Evolutionary conservation across 2,888 invertebrate species (phyloP).

Genomic region (Priocnemis perturbator): DNA sequence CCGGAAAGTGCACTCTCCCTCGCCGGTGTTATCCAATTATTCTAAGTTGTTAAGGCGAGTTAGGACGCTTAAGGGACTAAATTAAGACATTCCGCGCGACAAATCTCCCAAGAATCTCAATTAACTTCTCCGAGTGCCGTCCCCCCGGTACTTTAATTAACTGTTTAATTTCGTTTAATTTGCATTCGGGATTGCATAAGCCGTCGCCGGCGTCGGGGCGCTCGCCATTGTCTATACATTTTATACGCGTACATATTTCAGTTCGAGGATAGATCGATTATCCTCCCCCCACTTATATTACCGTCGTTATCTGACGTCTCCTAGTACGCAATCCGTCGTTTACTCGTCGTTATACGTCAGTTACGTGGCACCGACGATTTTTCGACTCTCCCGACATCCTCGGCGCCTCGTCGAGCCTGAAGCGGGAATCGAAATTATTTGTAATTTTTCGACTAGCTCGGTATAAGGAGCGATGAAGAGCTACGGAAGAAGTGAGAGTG

Average conservation of each 20-base stretch:
- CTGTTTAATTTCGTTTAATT: constrained; percentile 75
- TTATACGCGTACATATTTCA: constrained; percentile 16
- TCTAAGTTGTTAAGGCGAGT: constrained; percentile 75
- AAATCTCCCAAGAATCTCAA: constrained; percentile 76
- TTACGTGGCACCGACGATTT: no score
- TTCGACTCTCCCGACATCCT: no score
- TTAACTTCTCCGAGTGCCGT: constrained; percentile 68
- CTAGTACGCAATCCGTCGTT: no score
- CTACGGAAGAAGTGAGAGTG: background rate
- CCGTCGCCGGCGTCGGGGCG: constrained; percentile 29
- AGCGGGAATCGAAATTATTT: no score
- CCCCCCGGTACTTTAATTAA: constrained; percentile 69
- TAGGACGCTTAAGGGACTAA: constrained; percentile 75
- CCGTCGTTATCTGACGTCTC: no score
- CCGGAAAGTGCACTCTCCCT: constrained; percentile 34
- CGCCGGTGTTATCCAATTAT: constrained; percentile 74
- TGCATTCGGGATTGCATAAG: constrained; percentile 67
- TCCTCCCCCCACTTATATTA: constrained; percentile 9
- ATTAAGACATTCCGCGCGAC: constrained; percentile 76
- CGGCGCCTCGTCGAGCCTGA: no score
- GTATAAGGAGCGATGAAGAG: background rate
- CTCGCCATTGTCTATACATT: background rate
- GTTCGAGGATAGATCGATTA: constrained; percentile 31
- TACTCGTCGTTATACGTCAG: no score
- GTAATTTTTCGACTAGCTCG: no score